A percentile compares a stretch with the other conserved stretches of the same genome.
These are phyloP conservation scores for Drosophila borborema DNA, from an alignment of 2,888 invertebrate genomes.

Conservation along the genomic window DNA sequence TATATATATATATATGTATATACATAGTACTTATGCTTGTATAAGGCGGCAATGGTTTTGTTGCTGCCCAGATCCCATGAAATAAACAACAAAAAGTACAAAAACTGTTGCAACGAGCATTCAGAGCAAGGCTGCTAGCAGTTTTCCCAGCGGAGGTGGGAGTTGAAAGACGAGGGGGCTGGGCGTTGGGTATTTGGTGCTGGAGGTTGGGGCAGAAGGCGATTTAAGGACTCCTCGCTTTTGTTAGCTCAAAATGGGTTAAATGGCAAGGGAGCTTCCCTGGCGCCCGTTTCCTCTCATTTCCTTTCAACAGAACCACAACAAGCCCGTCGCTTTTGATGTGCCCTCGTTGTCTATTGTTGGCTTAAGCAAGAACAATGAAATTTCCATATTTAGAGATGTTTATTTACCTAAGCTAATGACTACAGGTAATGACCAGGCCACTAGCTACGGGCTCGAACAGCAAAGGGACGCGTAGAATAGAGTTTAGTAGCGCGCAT, in stretches of 20 bases:
- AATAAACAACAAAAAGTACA: constrained; percentile 55
- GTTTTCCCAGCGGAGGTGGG: constrained; percentile 36
- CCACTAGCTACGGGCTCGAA: constrained; percentile 13
- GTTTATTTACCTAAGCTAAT: constrained; percentile 68
- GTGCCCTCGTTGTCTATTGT: constrained; percentile 56
- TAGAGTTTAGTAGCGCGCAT: constrained; percentile 8
- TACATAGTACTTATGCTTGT: constrained; percentile 17
- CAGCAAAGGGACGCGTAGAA: neutral
- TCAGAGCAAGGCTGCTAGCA: constrained; percentile 63
- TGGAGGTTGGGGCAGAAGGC: constrained; percentile 22
- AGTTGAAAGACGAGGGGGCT: constrained; percentile 5
- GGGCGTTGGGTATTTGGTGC: neutral
- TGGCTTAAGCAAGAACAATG: constrained; percentile 54
- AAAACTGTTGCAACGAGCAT: constrained; percentile 67
- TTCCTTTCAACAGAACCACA: constrained; percentile 56
- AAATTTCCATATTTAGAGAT: constrained; percentile 70
- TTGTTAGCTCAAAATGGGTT: constrained; percentile 65
- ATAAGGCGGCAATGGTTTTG: constrained; percentile 38
- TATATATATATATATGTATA: constrained; percentile 5
- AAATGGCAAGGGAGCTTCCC: constrained; percentile 53
- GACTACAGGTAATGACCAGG: constrained; percentile 52
- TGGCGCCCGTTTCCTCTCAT: constrained; percentile 57
- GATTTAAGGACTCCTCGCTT: constrained; percentile 57
- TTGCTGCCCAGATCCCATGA: constrained; percentile 55
- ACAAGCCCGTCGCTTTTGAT: constrained; percentile 55